Evolutionary conservation across 2,113 vertebrate species (phyloP).

Genomic region (Prunella fulvescens): DNA sequence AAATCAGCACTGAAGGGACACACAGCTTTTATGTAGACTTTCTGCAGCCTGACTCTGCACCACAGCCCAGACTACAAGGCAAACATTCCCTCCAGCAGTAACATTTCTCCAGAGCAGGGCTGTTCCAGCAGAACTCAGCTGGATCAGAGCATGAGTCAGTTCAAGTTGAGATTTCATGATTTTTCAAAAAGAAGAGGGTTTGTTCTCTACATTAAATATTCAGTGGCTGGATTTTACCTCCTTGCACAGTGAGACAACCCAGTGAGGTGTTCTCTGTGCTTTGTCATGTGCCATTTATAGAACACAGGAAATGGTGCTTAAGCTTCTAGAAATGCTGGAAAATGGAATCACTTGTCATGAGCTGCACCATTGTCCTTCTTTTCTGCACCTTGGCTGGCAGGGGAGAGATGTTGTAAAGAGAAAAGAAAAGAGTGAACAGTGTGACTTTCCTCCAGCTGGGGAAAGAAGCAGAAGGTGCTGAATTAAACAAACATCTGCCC

Average conservation of each 20-base stretch:
- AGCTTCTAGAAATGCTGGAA: background rate
- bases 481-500: conserved; percentile 63
- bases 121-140: background rate
- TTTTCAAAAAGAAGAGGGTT: background rate
- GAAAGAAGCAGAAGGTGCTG: conserved; percentile 53
- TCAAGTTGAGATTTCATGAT: background rate
- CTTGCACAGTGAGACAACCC: background rate
- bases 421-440: background rate
- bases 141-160: background rate
- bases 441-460: background rate
- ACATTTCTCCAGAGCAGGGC: background rate
- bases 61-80: background rate
- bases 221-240: background rate
- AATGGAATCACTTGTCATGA: background rate
- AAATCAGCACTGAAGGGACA: background rate
- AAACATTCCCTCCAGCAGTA: background rate
- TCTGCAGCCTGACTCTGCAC: background rate
- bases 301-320: background rate
- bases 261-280: background rate
- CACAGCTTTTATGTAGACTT: background rate
- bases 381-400: background rate
- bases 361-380: background rate
- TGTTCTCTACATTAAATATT: background rate
- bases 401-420: background rate
- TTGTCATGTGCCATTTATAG: background rate